Evolutionary conservation across 2,113 vertebrate species (phyloP).

Genomic region (Tenebrosternarchus preto): DNA sequence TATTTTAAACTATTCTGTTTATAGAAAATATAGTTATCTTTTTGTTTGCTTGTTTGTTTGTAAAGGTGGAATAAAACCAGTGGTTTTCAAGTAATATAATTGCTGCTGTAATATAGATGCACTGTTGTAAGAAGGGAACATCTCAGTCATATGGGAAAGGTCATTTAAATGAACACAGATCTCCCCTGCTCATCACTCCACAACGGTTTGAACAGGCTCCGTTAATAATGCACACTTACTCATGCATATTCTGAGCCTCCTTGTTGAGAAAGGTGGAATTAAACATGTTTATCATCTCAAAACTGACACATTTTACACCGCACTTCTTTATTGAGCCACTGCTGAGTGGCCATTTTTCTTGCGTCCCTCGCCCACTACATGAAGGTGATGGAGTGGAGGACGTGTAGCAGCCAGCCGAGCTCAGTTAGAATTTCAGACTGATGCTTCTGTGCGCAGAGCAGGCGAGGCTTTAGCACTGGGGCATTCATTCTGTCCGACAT

Average conservation of each 20-base stretch:
- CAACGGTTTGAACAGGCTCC: conserved; percentile 56
- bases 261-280: conserved; percentile 66
- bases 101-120: too few relatives aligned
- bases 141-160: conserved; percentile 38
- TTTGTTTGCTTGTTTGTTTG: too few relatives aligned
- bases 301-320: conserved; percentile 60
- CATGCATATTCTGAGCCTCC: conserved; percentile 64
- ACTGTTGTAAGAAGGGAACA: too few relatives aligned
- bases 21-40: too few relatives aligned
- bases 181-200: conserved; percentile 58
- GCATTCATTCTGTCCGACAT: conserved; percentile 20
- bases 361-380: conserved; percentile 35
- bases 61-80: too few relatives aligned
- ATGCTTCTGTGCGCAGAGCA: conserved; percentile 52
- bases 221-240: conserved; percentile 72
- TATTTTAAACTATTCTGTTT: too few relatives aligned
- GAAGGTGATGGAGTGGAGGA: conserved; percentile 54
- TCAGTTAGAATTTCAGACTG: conserved; percentile 57
- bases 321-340: conserved; percentile 50
- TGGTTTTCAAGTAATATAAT: too few relatives aligned
- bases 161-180: conserved; percentile 63
- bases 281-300: conserved; percentile 70
- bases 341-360: conserved; percentile 43
- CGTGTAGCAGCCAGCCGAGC: conserved; percentile 54
- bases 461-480: conserved; percentile 22